Percentiles rank a stretch among this genome's conserved stretches.
phyloP scores from a whole-genome alignment of 2,888 invertebrate species.

The Stratiomys singularior region DNA sequence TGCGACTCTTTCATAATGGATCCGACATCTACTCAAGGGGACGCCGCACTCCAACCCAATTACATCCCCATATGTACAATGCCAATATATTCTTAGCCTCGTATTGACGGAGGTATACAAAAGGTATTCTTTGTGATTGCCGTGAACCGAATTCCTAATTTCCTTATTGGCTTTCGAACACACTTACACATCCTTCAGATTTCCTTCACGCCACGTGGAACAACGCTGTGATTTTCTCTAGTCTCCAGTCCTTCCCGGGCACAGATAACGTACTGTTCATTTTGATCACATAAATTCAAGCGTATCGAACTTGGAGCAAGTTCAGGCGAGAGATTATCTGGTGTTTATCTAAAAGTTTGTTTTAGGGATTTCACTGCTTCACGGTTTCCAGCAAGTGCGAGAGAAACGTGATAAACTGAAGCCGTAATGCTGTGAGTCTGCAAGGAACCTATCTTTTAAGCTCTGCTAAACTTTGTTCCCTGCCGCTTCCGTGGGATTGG shows the following conservation, averaged over 20 bases:
- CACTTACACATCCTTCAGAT: conserved; percentile 23
- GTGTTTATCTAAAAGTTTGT: conserved; percentile 39
- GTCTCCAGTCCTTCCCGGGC: neutral
- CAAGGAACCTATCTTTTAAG: neutral
- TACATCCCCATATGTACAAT: conserved; percentile 20
- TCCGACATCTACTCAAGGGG: neutral
- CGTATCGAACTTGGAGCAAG: conserved; percentile 29
- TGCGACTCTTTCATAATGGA: neutral
- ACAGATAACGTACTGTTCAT: conserved; percentile 16
- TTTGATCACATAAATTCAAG: conserved; percentile 40
- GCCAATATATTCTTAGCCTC: neutral
- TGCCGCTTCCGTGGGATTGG: too few relatives aligned
- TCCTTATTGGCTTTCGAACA: conserved; percentile 35
- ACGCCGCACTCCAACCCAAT: neutral
- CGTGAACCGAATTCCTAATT: conserved; percentile 43
- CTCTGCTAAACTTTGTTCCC: too few relatives aligned
- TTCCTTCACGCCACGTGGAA: neutral
- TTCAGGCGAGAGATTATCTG: conserved; percentile 33
- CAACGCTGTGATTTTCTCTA: conserved; percentile 25
- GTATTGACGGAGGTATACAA: neutral
- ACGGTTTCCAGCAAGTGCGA: conserved; percentile 10
- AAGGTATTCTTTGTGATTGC: neutral
- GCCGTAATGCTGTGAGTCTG: neutral
- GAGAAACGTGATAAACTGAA: conserved; percentile 35
- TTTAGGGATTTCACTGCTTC: conserved; percentile 9